These are phyloP conservation scores for Halcyon smyrnensis DNA, from an alignment of 2,797 vertebrate genomes.

Conservation along the genomic window DNA sequence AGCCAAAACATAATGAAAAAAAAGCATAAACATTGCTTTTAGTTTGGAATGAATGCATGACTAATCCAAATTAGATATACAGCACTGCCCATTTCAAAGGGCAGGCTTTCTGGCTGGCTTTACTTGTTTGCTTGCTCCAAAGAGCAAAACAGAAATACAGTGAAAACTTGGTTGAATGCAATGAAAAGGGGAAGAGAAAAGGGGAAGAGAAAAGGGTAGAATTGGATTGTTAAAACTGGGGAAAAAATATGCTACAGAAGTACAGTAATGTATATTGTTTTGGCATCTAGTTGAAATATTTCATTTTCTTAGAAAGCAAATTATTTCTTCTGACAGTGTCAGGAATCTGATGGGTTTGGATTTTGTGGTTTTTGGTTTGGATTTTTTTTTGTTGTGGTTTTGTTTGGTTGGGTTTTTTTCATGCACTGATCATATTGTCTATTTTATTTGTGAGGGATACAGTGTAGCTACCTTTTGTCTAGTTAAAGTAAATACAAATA, in stretches of 20 bases:
- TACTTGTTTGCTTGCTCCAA: background rate
- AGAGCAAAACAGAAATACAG: slow-evolving; percentile 6
- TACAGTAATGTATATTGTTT: background rate
- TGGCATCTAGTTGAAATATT: background rate
- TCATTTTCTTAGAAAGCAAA: background rate
- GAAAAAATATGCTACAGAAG: background rate
- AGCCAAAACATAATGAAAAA: slow-evolving; percentile 35
- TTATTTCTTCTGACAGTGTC: background rate
- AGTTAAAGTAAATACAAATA: background rate
- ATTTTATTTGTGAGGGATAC: background rate
- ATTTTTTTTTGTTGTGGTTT: too few relatives aligned
- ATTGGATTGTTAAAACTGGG: background rate
- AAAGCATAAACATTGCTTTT: slow-evolving; percentile 36
- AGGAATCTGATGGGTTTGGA: background rate
- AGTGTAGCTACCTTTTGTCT: background rate
- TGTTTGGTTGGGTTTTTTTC: background rate
- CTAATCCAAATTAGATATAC: slow-evolving; percentile 58
- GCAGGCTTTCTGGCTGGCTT: background rate
- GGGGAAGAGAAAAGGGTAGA: background rate
- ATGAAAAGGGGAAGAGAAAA: background rate
- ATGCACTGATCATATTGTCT: background rate
- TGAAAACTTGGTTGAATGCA: background rate
- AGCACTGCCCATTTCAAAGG: slow-evolving; percentile 57
- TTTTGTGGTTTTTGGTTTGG: too few relatives aligned
- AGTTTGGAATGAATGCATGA: slow-evolving; percentile 31